Evolutionary conservation across 2,113 vertebrate species (phyloP), one percentile per base, ranked within the genome.

Genomic region (Thryonomys swinderianus): DNA sequence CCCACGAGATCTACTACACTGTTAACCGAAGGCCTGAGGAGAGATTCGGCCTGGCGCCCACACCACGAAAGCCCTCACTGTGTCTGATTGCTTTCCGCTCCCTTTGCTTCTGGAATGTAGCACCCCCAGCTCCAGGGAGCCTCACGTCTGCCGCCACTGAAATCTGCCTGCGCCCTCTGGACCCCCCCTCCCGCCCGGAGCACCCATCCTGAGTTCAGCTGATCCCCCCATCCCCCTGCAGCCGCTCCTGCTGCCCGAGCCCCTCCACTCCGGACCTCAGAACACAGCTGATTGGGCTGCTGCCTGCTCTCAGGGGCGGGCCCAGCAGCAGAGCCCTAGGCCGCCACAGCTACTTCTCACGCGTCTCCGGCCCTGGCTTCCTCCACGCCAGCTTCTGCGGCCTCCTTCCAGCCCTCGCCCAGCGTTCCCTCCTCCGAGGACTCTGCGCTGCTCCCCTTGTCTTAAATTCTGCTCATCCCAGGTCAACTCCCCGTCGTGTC

Each of bases 381-480:
- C 10, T 10, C 81, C 20, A n/a, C 0, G 0, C 7, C 48, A 16
- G 4, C 18, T 23, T 37, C 5, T 18, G 0, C 42, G 0, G n/a
- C 37, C 37, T 80, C 62, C 20, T 45, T 4, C 40, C 9, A 66
- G 5, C 37, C 37, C 21, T 34, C 2, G 8, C 37, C 4, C 69
- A 16, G 55, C 1, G 59, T 57, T 14, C 6, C n/a, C 45, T 37
- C 32, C 32, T 66, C 27, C 66, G 3, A 3, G 67, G 11, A 12
- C 32, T 51, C 57, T 1, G 32, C 48, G 21, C 59, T 66, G 59
- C 45, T 55, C 66, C 69, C 40, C 45, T 69, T 13, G 27, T 3
- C 57, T 9, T 37, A 66, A 40, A 34, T 69, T 80, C 73, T 23
- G 4, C 62, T 81, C 30, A 1, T 76, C 48, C 30, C n/a, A 27